Evolutionary conservation across 2,888 invertebrate species (phyloP).

Genomic region (Erebia ligea): DNA sequence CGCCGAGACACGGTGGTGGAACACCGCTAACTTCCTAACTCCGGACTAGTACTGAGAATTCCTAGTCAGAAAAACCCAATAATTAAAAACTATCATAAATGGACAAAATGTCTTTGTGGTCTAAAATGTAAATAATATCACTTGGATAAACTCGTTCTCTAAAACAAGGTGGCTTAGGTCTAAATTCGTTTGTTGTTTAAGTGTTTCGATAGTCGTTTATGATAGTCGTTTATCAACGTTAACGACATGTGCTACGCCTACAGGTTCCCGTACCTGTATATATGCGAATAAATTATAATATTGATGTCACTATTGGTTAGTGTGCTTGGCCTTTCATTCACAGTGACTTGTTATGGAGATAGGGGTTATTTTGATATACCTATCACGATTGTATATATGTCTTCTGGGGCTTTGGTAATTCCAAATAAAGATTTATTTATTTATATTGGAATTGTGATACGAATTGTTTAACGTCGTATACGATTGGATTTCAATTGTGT

Average conservation of each 20-base stretch:
- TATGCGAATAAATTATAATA: conserved; percentile 31
- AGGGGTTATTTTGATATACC: not conserved
- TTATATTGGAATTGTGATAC: not conserved
- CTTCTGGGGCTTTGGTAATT: too few relatives aligned
- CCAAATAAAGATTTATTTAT: too few relatives aligned
- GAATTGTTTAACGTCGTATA: not conserved
- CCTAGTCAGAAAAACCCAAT: too few relatives aligned
- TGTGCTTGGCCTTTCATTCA: not conserved
- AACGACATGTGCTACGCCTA: not conserved
- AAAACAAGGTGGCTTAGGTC: not conserved
- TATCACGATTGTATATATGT: not conserved
- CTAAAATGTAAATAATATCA: not conserved
- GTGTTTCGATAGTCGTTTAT: not conserved
- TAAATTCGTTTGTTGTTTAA: not conserved
- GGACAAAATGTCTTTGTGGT: not conserved
- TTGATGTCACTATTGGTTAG: conserved; percentile 20
- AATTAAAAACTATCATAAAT: too few relatives aligned
- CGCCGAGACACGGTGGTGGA: too few relatives aligned
- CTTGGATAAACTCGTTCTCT: not conserved
- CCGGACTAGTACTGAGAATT: too few relatives aligned
- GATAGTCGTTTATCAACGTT: not conserved
- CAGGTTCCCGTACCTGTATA: not conserved
- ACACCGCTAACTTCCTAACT: too few relatives aligned
- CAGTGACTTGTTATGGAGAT: conserved; percentile 15
- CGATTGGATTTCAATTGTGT: not conserved